Base-by-base conservation (phyloP, 2,888 invertebrate species). In the Drosophila planitibia region DNA sequence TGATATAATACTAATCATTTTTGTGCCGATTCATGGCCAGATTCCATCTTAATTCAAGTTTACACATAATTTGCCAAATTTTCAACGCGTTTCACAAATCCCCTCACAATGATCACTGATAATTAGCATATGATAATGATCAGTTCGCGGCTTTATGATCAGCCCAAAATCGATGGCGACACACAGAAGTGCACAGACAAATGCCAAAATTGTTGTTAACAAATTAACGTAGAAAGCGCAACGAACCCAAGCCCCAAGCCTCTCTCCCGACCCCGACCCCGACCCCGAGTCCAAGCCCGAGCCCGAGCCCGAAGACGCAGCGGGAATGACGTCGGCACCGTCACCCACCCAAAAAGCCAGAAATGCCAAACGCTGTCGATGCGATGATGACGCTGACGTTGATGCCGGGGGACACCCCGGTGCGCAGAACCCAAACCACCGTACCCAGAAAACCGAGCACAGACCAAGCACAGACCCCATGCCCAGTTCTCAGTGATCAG, bases 181-280 rank as follows among this genome's bases (percentile, higher is more conserved):
- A 76, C 83, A 76, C 81, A 81, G 82, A 82, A 82, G 82, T 79
- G 78, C 72, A 73, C 70, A 77, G 77, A 62, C 79, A 65, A 73
- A 80, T 83, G 74, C 78, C 68, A 70, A 80, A 87, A 85, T 82
- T 79, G 85, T 84, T 85, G 88, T 85, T 85, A 89, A 87, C 85
- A 85, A 85, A 85, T 85, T 89, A 85, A 82, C 88, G 85, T 85
- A 85, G 85, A 89, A 89, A 85, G 85, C 85, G 89, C 85, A 85
- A 89, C 89, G 87, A 81, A 80, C 80, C 57, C 69, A 58, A 72
- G 5, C 47, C 51, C 32, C 30, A 51, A 35, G 19, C 58, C 33
- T 2, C 55, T 25, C 22, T 33, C 33, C 14, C 33, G 1, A 30
- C 53, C 44, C 41, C 22, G 64, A 66, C 65, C 33, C 49, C 25